Evolutionary conservation across 2,888 invertebrate species (phyloP).

Genomic region (Agonopterix arenella): DNA sequence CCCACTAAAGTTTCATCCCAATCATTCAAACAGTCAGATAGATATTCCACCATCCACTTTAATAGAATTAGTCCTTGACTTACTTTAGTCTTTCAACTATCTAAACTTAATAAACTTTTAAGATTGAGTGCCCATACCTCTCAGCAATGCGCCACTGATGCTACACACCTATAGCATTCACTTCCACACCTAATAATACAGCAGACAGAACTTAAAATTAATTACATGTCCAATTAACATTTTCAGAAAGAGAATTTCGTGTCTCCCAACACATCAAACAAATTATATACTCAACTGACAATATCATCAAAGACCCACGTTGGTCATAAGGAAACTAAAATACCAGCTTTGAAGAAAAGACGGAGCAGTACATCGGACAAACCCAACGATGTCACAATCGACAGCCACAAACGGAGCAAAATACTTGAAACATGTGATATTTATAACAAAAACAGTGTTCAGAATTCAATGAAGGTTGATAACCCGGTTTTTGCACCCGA

Average conservation of each 20-base stretch:
- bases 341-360: constrained; percentile 61
- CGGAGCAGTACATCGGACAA: constrained; percentile 69
- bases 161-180: no score
- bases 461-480: constrained; percentile 44
- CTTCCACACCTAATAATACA: no score
- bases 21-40: no score
- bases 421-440: constrained; percentile 57
- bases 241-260: constrained; percentile 64
- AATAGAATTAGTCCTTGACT: no score
- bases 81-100: no score
- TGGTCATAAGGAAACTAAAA: constrained; percentile 55
- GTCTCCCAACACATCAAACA: constrained; percentile 58
- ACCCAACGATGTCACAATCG: constrained; percentile 54
- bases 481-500: constrained; percentile 39
- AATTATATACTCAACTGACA: constrained; percentile 64
- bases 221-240: constrained; percentile 2
- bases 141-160: no score
- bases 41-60: no score
- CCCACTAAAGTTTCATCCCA: no score
- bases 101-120: no score
- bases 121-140: no score
- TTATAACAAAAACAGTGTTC: constrained; percentile 48
- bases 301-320: constrained; percentile 59
- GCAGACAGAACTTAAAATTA: neutral
- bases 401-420: constrained; percentile 55